Evolutionary conservation across 2,797 vertebrate genomes (phyloP).

Genomic region (Garrulus glandarius): DNA sequence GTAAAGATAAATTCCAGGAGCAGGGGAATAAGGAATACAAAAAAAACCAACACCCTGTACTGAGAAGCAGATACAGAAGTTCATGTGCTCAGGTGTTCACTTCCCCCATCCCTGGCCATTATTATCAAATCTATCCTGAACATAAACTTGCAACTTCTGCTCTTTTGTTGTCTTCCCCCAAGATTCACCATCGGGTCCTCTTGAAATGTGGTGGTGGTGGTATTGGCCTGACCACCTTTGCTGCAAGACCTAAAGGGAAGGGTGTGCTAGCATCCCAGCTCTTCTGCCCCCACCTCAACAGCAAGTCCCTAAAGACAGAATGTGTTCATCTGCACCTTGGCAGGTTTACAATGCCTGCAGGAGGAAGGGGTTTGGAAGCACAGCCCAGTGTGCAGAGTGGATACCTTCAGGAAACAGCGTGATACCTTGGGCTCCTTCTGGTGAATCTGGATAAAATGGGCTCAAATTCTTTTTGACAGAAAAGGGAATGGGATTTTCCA

Average conservation of each 20-base stretch:
- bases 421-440: not conserved
- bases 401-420: not conserved
- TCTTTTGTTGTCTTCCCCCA: not conserved
- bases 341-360: not conserved
- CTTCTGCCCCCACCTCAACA: not conserved
- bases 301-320: not conserved
- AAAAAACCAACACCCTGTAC: not conserved
- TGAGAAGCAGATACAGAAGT: not conserved
- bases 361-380: not conserved
- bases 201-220: not conserved
- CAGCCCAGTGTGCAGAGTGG: fast-evolving
- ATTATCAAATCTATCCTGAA: not conserved
- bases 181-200: not conserved
- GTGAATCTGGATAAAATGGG: not conserved
- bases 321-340: not conserved
- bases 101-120: not conserved
- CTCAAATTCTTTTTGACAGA: not conserved
- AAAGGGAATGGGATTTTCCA: not conserved
- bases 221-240: not conserved
- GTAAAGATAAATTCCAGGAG: not conserved
- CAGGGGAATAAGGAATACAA: not conserved
- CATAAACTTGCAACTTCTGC: not conserved
- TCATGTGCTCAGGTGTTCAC: not conserved
- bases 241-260: not conserved
- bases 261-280: not conserved